Evolutionary conservation across 53 echinoderm and acorn worm species (phyloP).

Genomic region (Echinarachnius parma): DNA sequence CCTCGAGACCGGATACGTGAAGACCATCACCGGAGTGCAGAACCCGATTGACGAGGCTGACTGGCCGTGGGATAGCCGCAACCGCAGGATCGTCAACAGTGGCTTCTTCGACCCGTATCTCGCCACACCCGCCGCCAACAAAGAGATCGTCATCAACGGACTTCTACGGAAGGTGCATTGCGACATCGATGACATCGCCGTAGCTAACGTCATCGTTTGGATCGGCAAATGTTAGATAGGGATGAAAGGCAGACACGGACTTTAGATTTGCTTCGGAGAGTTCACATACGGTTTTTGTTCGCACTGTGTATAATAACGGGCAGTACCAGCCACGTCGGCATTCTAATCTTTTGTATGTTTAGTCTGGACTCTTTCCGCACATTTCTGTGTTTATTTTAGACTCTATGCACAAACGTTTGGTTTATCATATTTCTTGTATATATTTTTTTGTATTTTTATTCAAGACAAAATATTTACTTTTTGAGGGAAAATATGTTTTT

Average conservation of each 20-base stretch:
- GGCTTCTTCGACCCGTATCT: constrained; percentile 84
- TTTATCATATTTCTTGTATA: too few species aligned
- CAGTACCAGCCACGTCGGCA: too few species aligned
- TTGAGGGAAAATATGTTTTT: too few species aligned
- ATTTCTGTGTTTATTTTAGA: too few species aligned
- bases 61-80: constrained; percentile 83
- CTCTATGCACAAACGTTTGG: too few species aligned
- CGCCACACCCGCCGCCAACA: constrained; percentile 66
- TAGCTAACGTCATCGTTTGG: constrained; percentile 89
- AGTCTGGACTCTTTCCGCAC: background rate
- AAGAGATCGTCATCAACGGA: constrained; percentile 79
- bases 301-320: too few species aligned
- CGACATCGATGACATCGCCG: constrained; percentile 69
- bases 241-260: too few species aligned
- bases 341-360: too few species aligned
- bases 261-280: too few species aligned
- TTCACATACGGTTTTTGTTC: too few species aligned
- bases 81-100: constrained; percentile 72
- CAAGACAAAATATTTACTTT: too few species aligned
- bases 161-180: constrained; percentile 71
- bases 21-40: constrained; percentile 85
- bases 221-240: constrained; percentile 74
- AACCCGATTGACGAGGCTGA: constrained; percentile 61
- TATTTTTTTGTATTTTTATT: too few species aligned
- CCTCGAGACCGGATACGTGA: constrained; percentile 81